Percentiles rank a stretch among this genome's conserved stretches.
phyloP scores from a whole-genome alignment of 2,888 invertebrate species.

The Limnephilus rhombicus region DNA sequence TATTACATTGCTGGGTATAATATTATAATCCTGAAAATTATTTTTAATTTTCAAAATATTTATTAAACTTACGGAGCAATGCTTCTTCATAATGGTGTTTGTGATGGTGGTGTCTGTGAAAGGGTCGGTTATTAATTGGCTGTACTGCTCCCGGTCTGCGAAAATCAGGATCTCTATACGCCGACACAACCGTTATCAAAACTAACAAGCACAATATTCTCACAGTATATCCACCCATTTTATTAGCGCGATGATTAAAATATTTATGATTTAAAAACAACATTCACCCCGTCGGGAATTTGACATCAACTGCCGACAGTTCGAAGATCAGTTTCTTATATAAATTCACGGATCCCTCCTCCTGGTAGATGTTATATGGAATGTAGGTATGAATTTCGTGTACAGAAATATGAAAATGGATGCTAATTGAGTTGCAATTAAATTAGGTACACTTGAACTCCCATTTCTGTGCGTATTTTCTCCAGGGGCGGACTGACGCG shows the following conservation, averaged over 20 bases:
- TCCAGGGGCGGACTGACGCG: not conserved
- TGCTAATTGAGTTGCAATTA: constrained; percentile 29
- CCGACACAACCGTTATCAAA: not conserved
- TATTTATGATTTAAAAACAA: not conserved
- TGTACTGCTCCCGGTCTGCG: not conserved
- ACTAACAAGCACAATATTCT: not conserved
- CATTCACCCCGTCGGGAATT: not conserved
- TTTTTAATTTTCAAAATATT: not conserved
- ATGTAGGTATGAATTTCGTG: constrained; percentile 7
- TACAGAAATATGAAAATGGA: constrained; percentile 9
- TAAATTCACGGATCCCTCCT: constrained; percentile 30
- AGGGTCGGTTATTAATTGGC: not conserved
- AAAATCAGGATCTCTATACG: not conserved
- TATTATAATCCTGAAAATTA: too few species aligned
- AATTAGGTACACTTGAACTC: constrained; percentile 16
- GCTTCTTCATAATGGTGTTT: not conserved
- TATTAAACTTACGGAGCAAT: not conserved
- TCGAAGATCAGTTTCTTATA: constrained; percentile 3
- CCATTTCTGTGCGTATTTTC: not conserved
- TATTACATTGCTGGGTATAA: too few species aligned
- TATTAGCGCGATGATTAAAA: not conserved
- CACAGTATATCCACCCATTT: not conserved
- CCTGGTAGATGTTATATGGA: not conserved
- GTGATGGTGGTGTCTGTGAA: not conserved
- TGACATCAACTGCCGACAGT: not conserved